Evolutionary conservation across 2,797 vertebrate genomes (phyloP).

Genomic region (Hirundo rustica): DNA sequence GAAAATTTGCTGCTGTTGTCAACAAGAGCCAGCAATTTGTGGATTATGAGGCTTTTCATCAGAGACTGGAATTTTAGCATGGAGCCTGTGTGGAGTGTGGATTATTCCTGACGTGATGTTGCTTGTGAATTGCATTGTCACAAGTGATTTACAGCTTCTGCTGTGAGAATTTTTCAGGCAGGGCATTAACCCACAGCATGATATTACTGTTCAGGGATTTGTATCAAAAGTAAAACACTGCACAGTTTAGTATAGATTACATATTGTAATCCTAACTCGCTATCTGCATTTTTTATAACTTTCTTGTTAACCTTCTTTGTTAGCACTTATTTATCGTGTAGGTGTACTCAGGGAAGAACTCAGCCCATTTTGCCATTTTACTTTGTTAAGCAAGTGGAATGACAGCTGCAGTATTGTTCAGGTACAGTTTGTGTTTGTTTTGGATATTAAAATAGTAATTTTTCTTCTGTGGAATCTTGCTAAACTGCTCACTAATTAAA

Average conservation of each 20-base stretch:
- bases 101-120: slow-evolving; percentile 28
- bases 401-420: background rate
- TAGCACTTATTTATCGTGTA: background rate
- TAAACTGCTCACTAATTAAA: background rate
- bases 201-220: background rate
- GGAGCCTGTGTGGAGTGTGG: background rate
- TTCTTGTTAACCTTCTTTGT: background rate
- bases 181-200: background rate
- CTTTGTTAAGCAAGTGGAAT: background rate
- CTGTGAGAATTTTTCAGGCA: background rate
- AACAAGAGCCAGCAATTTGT: background rate
- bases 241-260: background rate
- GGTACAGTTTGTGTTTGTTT: background rate
- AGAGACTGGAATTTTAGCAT: background rate
- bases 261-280: background rate
- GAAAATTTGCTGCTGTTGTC: background rate
- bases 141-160: background rate
- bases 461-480: background rate
- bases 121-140: background rate
- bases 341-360: background rate
- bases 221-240: background rate
- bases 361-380: background rate
- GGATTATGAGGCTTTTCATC: slow-evolving; percentile 2
- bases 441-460: background rate
- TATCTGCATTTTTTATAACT: background rate